Evolutionary conservation across 2,113 vertebrate species (phyloP).

Genomic region (Mobula hypostoma): DNA sequence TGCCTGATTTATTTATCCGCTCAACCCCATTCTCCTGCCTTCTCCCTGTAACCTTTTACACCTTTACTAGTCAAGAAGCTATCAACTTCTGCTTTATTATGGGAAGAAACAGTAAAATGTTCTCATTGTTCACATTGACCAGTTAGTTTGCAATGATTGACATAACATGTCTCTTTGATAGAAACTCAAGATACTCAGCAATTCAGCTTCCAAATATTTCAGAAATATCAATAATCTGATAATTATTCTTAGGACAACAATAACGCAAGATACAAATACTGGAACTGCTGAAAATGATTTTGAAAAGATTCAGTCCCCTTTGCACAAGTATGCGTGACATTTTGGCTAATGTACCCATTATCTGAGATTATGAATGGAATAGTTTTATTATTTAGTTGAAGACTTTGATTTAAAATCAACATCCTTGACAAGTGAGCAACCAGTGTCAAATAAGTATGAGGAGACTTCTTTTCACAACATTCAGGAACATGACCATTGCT

Average conservation of each 20-base stretch:
- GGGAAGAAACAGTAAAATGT: too few relatives aligned
- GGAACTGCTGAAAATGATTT: background rate
- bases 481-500: background rate
- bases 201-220: background rate
- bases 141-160: too few relatives aligned
- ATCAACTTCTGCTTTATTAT: too few relatives aligned
- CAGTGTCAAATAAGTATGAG: background rate
- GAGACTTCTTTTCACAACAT: background rate
- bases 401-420: background rate
- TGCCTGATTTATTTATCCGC: too few relatives aligned
- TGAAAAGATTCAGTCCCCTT: background rate
- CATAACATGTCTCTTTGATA: too few relatives aligned
- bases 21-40: too few relatives aligned
- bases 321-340: background rate
- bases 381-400: background rate
- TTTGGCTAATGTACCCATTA: background rate
- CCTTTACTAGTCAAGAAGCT: too few relatives aligned
- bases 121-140: too few relatives aligned
- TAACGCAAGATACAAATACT: background rate
- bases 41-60: too few relatives aligned
- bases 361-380: too few relatives aligned
- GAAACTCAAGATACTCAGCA: too few relatives aligned
- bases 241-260: background rate
- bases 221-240: background rate
- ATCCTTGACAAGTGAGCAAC: background rate